Base-by-base conservation (phyloP, 2,888 invertebrate genomes). In the Hypolimnas misippus region DNA sequence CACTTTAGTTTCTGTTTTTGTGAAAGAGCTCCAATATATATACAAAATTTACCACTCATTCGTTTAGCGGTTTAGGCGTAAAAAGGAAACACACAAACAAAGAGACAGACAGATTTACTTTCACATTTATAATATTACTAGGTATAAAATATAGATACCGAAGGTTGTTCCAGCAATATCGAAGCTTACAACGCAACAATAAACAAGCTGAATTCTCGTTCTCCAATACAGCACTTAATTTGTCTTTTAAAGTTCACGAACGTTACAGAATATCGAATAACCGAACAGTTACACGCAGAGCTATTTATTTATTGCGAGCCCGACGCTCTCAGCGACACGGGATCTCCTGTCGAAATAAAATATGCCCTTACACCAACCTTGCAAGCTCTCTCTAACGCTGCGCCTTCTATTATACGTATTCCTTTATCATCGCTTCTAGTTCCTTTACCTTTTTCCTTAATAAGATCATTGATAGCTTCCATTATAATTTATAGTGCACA, bases 271-370 rank as follows among this genome's bases (percentile, higher is more conserved):
- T 86, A 86, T 87, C 83, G 75, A 75, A 82, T 86, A 81, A 77
- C 85, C 72, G 64, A 76, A 74, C 71, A 67, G 72, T 74, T 71
- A 78, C 80, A 79, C 75, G 81, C 79, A 79, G 79, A 76, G 75
- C 76, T 76, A 77, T 79, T 79, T 84, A 87, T 87, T 86, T 85
- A 81, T 82, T 78, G 76, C 79, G 70, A 70, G 73, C 76, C 76
- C 75, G 66, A 70, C 70, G 71, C 70, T 63, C 73, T 71, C 76
- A 69, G 76, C 83, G 82, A 88, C 87, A 84, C 73, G 76, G 81
- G 75, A 82, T 84, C 84, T 78, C 75, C 76, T 79, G 86, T 86
- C 84, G 57, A 62, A 55, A 67, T 87, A 87, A 89, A 82, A 83
- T 84, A 88, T 86, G 71, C 75, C 79, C 74, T 67, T 70, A 66